Conservation (phyloP, 1,140 invertebrate species). For the Oryctes rhinoceros region DNA sequence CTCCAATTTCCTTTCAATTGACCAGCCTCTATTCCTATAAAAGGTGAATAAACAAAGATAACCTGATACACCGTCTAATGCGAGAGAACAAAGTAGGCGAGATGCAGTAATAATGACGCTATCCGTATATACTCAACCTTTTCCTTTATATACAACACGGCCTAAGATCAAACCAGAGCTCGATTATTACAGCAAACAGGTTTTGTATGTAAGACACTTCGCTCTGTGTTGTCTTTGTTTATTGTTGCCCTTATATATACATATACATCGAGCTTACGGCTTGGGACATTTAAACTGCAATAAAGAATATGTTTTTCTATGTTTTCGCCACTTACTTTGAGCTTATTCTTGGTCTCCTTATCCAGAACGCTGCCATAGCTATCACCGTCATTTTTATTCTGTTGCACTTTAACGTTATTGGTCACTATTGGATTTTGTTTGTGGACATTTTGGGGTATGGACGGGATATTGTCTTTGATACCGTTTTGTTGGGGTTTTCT, state of each 20-base stretch:
- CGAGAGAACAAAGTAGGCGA: too few relatives aligned
- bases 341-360: slow-evolving; percentile 46
- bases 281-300: slow-evolving; percentile 1
- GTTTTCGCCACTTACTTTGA: slow-evolving; percentile 50
- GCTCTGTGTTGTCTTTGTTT: background rate
- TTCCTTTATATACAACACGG: too few relatives aligned
- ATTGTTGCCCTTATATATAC: background rate
- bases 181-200: too few relatives aligned
- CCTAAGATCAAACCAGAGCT: too few relatives aligned
- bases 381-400: slow-evolving; percentile 21
- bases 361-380: slow-evolving; percentile 45
- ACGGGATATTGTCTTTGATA: background rate
- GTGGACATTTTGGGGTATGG: background rate
- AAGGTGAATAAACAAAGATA: too few relatives aligned
- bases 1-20: too few relatives aligned
- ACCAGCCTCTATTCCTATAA: too few relatives aligned
- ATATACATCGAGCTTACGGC: background rate
- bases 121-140: too few relatives aligned
- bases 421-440: background rate
- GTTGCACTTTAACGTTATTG: slow-evolving; percentile 24
- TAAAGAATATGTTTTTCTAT: background rate
- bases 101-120: too few relatives aligned
- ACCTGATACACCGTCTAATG: too few relatives aligned
- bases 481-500: slow-evolving; percentile 33
- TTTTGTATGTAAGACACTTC: background rate